Conservation (phyloP, 2,888 invertebrate genomes). For the Periphyllus acericola region DNA sequence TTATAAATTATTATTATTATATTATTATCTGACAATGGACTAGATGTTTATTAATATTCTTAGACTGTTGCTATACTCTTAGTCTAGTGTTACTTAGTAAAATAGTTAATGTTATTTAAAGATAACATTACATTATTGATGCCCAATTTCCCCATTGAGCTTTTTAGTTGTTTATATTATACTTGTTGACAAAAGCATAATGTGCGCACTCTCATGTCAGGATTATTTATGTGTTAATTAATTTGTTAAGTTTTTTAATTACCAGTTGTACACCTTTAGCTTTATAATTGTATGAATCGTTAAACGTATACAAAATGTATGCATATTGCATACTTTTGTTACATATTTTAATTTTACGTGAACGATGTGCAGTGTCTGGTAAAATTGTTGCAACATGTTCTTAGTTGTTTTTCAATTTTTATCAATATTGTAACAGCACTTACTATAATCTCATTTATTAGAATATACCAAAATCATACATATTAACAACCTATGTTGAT, state of each 20-base stretch:
- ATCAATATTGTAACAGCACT: no score
- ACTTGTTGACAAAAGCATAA: slow-evolving; percentile 5
- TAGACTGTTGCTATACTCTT: slow-evolving; percentile 18
- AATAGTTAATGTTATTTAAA: background rate
- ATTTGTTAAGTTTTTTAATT: slow-evolving; percentile 36
- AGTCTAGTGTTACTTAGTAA: background rate
- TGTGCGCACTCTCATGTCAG: background rate
- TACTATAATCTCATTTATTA: no score
- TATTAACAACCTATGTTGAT: no score
- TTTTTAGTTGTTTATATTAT: slow-evolving; percentile 39
- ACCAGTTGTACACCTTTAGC: background rate
- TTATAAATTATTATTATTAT: slow-evolving; percentile 27
- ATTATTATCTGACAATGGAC: background rate
- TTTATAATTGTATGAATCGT: slow-evolving; percentile 16
- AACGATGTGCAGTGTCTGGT: slow-evolving; percentile 16
- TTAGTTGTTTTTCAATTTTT: background rate
- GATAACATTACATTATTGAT: background rate
- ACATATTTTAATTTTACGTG: background rate
- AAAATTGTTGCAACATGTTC: slow-evolving; percentile 28
- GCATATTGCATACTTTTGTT: background rate
- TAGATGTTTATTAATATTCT: slow-evolving; percentile 6
- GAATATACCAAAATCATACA: no score
- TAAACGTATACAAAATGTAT: background rate
- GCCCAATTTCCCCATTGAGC: background rate
- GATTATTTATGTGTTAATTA: slow-evolving; percentile 16